These are phyloP conservation scores for Lasioglossum baleicum DNA, from an alignment of 1,140 invertebrate genomes.

Conservation along the genomic window DNA sequence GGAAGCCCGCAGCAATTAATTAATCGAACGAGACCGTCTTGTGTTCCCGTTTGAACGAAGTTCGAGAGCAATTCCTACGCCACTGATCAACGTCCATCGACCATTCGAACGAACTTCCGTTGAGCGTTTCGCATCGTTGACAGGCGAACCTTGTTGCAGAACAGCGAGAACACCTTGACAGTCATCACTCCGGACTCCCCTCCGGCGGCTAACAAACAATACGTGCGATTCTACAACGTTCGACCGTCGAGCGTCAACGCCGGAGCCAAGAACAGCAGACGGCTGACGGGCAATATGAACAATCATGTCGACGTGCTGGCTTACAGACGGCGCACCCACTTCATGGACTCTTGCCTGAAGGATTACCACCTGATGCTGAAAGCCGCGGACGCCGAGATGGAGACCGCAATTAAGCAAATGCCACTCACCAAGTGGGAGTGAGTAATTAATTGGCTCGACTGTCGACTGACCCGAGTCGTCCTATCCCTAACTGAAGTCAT, in stretches of 20 bases:
- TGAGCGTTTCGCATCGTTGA: constrained; percentile 66
- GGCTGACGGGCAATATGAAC: constrained; percentile 66
- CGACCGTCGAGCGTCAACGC: constrained; percentile 61
- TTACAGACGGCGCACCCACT: constrained; percentile 76
- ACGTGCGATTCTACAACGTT: constrained; percentile 70
- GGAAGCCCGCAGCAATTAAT: constrained; percentile 9
- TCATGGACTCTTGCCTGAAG: constrained; percentile 86
- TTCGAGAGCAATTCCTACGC: constrained; percentile 38
- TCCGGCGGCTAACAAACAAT: constrained; percentile 66
- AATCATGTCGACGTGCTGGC: constrained; percentile 70
- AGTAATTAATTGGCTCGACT: constrained; percentile 61
- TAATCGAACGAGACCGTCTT: not conserved
- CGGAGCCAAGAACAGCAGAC: constrained; percentile 61
- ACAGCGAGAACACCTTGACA: constrained; percentile 73
- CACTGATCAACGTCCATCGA: constrained; percentile 33
- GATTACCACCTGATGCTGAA: constrained; percentile 85
- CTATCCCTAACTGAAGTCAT: too few species aligned
- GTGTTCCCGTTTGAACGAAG: not conserved
- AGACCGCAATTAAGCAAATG: constrained; percentile 87
- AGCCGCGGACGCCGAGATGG: constrained; percentile 87
- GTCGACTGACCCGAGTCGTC: too few species aligned
- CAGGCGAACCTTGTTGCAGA: constrained; percentile 75
- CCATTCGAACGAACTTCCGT: constrained; percentile 38
- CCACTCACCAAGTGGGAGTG: constrained; percentile 86
- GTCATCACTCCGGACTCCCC: constrained; percentile 61